Percentiles rank a stretch among this genome's conserved stretches.
These are phyloP conservation scores for Orestias chungarensis DNA, from an alignment of 2,797 vertebrate species.

Conservation along the genomic window DNA sequence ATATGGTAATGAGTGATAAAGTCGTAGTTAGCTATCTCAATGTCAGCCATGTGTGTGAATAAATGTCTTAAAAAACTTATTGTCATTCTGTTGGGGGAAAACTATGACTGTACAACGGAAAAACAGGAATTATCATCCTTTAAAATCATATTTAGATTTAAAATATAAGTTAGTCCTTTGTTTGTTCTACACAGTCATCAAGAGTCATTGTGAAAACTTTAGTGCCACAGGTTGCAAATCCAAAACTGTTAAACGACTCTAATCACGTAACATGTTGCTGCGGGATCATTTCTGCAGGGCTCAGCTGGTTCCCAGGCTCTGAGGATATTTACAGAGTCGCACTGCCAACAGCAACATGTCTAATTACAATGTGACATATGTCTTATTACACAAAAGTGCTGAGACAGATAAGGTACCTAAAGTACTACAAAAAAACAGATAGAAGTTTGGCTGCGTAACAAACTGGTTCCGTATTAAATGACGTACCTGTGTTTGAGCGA, in stretches of 20 bases:
- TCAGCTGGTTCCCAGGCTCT: background rate
- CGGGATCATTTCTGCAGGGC: too few relatives aligned
- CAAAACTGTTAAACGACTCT: background rate
- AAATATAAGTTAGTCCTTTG: too few relatives aligned
- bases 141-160: too few relatives aligned
- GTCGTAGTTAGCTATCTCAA: background rate
- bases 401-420: background rate
- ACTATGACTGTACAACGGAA: too few relatives aligned
- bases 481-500: constrained; percentile 61
- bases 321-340: too few relatives aligned
- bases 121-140: too few relatives aligned
- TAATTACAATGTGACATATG: background rate
- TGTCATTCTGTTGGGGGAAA: too few relatives aligned
- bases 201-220: too few relatives aligned
- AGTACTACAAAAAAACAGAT: background rate
- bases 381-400: background rate
- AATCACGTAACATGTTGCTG: background rate
- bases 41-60: background rate
- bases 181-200: too few relatives aligned
- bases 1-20: background rate
- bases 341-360: background rate
- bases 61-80: background rate
- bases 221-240: too few relatives aligned
- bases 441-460: background rate
- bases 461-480: background rate